Conservation (phyloP, 2,888 invertebrate genomes). For the Peribatodes rhomboidaria region DNA sequence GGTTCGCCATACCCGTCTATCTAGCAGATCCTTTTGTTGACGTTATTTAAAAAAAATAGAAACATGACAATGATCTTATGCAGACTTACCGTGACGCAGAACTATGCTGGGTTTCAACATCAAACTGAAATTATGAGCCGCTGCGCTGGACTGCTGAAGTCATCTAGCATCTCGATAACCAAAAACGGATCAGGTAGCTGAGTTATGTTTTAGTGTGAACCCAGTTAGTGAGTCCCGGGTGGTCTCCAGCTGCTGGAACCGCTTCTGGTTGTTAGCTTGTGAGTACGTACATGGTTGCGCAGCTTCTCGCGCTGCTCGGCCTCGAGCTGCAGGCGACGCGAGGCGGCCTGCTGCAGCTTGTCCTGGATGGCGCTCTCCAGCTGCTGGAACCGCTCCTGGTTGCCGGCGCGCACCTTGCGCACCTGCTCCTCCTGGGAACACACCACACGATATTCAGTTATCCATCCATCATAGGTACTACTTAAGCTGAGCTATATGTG, state of each 20-base stretch:
- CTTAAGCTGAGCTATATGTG: not conserved
- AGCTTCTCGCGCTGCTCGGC: constrained; percentile 92
- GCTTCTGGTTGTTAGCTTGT: too few species aligned
- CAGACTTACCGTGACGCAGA: not conserved
- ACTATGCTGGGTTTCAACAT: not conserved
- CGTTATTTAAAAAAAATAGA: too few species aligned
- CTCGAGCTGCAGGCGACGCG: constrained; percentile 91
- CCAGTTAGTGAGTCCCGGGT: too few species aligned
- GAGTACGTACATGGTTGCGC: constrained; percentile 84
- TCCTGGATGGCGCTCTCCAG: constrained; percentile 89
- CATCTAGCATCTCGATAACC: too few species aligned
- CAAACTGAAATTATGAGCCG: not conserved
- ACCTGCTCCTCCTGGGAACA: constrained; percentile 90
- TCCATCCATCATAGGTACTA: not conserved
- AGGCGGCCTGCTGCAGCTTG: constrained; percentile 84
- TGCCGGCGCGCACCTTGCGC: constrained; percentile 89
- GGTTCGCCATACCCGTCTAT: too few species aligned
- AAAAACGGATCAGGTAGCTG: too few species aligned
- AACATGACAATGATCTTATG: not conserved
- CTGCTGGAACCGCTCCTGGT: constrained; percentile 89
- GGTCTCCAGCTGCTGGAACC: not conserved
- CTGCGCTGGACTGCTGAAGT: too few species aligned
- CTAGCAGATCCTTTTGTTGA: too few species aligned
- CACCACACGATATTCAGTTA: not conserved
- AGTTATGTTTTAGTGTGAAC: too few species aligned